Base-by-base conservation (phyloP, 2,888 invertebrate species). In the Leptopilina syphax region DNA sequence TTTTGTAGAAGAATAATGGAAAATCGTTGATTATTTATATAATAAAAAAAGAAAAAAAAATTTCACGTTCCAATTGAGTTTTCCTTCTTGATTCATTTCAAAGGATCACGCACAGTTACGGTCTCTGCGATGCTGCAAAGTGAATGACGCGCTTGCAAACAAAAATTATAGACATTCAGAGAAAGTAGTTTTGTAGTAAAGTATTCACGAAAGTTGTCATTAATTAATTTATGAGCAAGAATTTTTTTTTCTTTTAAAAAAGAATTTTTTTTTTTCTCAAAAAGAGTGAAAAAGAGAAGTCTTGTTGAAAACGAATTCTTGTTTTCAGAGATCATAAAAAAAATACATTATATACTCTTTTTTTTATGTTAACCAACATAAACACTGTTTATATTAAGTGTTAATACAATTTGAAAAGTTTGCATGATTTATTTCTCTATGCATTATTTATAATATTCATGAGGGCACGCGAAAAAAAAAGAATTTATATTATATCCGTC, bases 151-250 rank as follows among this genome's bases (percentile, higher is more conserved):
- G n/a, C 27, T 57, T 57, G 18, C 54, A 57, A 73, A 73, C 63
- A 73, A 70, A 57, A 73, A 73, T 73, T 34, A 57, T 57, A 73
- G 73, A 73, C 57, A 73, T 57, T 54, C 54, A 34, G 73, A 73
- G 73, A 73, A 73, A 73, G 73, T 73, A 34, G 57, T 57, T 73
- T 57, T 73, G 34, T 73, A 47, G 50, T 24, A 57, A 73, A 57
- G 57, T 57, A 73, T 73, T 73, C 57, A 73, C 57, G 73, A 73
- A 73, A 73, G 73, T 57, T 57, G 34, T 34, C 13, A 57, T 73
- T 57, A 73, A 57, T 73, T 57, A 73, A 73, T 73, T 73, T 73
- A 57, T 57, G n/a, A 73, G n/a, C 34, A 73, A 73, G 54, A 54
- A 7, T 34, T 34, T 34, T 34, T 34, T 34, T 34, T 34, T 18